Base-by-base conservation (phyloP, 1,140 invertebrate genomes). In the Chrysopa pallens region DNA sequence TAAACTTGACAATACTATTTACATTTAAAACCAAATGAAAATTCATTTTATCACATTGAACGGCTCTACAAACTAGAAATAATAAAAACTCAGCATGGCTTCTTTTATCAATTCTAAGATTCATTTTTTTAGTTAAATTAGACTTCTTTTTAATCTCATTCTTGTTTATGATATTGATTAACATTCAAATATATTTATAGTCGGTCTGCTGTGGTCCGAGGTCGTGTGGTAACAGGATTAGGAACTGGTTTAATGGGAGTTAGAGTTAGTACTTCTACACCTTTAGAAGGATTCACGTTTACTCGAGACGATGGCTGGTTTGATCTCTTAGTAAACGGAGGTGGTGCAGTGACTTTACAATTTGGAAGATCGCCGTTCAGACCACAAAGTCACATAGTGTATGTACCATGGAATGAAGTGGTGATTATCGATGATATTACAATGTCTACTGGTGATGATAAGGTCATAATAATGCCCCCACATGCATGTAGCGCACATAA, bases 391-490 rank as follows among this genome's bases (percentile, higher is more conserved):
- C 76, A 85, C 55, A 90, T 93, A 42, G 84, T 96, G 4, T 88
- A 85, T 57, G 87, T 96, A 13, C 90, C 90, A 4, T 95, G 92
- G 89, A 98, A 98, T 65, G 88, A 94, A 73, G 83, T 90, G 66
- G 80, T 93, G 8, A 89, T 92, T 38, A 89, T 92, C 46, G 84
- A 91, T 50, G 78, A 81, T 29, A 76, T 91, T 27, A 61, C 80
- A 0, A 90, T 92, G 86, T 82, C 82, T 48, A 78, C 78, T 9
- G 76, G 78, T 1, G 83, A 89, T 40, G 83, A 88, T 38, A 82
- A 83, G 53, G 61, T 71, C 9, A 44, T 64, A 11, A 57, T 60
- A 5, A 62, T 69, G 7, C 63, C 74, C 2, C 74, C 78, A 2
- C 84, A 83, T 52, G 77, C 83, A 0, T 95, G 92, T 55, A 69